Percentiles rank a stretch among this genome's conserved stretches.
Conservation (phyloP, 2,797 vertebrate genomes). For the Synanceia verrucosa region DNA sequence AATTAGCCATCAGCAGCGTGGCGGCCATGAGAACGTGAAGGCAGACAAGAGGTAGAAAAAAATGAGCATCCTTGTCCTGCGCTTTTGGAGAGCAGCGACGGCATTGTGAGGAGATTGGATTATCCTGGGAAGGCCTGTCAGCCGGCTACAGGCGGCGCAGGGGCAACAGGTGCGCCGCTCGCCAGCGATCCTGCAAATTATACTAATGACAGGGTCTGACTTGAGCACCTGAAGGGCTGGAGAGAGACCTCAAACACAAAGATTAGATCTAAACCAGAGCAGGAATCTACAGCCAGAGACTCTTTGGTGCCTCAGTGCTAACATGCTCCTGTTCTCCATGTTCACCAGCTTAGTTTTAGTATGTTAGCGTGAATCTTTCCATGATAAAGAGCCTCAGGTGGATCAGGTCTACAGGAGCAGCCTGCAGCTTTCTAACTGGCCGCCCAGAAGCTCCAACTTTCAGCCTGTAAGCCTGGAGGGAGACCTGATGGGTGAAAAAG, state of each 20-base stretch:
- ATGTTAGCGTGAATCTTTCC: background rate
- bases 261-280: background rate
- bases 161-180: conserved; percentile 82
- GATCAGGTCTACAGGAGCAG: background rate
- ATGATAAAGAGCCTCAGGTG: background rate
- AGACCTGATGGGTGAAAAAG: conserved; percentile 44
- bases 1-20: conserved; percentile 72
- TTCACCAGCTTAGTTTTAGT: no score
- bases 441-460: conserved; percentile 7
- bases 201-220: conserved; percentile 75
- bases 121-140: conserved; percentile 76
- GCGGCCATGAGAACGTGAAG: conserved; percentile 64
- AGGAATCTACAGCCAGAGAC: background rate
- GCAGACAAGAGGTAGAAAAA: conserved; percentile 59
- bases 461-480: conserved; percentile 9
- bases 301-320: background rate
- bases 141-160: conserved; percentile 71
- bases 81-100: conserved; percentile 49
- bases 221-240: conserved; percentile 73
- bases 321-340: background rate
- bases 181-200: conserved; percentile 77
- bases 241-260: background rate
- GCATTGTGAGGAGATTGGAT: conserved; percentile 76
- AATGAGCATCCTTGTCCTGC: conserved; percentile 66
- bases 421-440: background rate